Conservation (phyloP, 2,797 vertebrate species). For the Ctenochaetus hawaiiensis region DNA sequence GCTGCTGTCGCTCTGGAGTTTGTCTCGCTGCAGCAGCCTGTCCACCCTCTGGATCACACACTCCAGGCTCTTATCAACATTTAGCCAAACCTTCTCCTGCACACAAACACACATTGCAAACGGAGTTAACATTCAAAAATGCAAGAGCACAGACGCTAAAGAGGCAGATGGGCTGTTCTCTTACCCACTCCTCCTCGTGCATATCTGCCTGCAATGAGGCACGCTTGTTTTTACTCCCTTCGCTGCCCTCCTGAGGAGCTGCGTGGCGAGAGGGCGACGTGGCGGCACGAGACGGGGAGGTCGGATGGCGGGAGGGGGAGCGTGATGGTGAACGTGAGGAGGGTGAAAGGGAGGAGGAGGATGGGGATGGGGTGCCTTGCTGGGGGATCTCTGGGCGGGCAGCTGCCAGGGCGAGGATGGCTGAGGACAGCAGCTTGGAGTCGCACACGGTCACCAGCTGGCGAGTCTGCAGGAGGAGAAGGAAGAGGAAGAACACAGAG, state of each 20-base stretch:
- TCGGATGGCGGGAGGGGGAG: slow-evolving; percentile 74
- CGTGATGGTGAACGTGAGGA: slow-evolving; percentile 78
- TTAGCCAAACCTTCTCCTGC: slow-evolving; percentile 98
- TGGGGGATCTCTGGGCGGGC: slow-evolving; percentile 93
- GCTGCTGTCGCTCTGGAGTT: slow-evolving; percentile 86
- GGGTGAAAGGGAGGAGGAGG: slow-evolving; percentile 80
- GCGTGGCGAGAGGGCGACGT: slow-evolving; percentile 73
- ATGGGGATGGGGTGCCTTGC: slow-evolving; percentile 90
- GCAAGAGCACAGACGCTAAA: not conserved
- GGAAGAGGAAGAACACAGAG: not conserved
- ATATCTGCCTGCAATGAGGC: slow-evolving; percentile 91
- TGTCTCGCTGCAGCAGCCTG: slow-evolving; percentile 95
- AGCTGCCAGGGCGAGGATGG: slow-evolving; percentile 93
- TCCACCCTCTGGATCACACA: slow-evolving; percentile 98
- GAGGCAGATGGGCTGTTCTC: slow-evolving; percentile 11
- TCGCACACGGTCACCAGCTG: slow-evolving; percentile 97
- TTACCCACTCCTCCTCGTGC: slow-evolving; percentile 97
- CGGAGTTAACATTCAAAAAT: not conserved
- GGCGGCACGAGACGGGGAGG: slow-evolving; percentile 72
- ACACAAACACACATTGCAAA: slow-evolving; percentile 20
- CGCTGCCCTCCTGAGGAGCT: slow-evolving; percentile 47
- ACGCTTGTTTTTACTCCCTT: slow-evolving; percentile 89
- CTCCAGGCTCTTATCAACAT: slow-evolving; percentile 99
- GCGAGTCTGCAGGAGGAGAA: slow-evolving; percentile 86
- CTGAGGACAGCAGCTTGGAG: slow-evolving; percentile 94